Percentiles rank a stretch among this genome's conserved stretches.
These are phyloP conservation scores for Triplophysa rosa DNA, from an alignment of 2,113 vertebrate species.

Conservation along the genomic window DNA sequence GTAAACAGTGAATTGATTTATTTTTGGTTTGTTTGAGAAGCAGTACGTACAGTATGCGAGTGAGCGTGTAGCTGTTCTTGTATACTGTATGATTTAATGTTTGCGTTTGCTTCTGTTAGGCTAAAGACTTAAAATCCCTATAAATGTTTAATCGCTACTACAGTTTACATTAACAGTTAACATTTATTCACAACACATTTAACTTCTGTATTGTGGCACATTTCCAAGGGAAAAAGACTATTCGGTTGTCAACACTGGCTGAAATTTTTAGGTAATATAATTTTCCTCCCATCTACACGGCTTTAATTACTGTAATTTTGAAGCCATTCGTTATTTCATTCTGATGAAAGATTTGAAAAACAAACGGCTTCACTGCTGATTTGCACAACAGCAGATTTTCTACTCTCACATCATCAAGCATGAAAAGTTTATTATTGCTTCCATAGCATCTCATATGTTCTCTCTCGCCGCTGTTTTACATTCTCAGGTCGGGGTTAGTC, in stretches of 20 bases:
- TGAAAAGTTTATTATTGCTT: neutral
- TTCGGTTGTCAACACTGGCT: too few relatives aligned
- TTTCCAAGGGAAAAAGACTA: too few relatives aligned
- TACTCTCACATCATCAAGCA: neutral
- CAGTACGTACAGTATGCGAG: neutral
- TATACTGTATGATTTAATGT: neutral
- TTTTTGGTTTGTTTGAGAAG: slow-evolving; percentile 19
- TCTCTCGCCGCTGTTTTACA: neutral
- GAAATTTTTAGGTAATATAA: neutral
- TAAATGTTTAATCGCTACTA: neutral
- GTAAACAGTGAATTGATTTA: slow-evolving; percentile 11
- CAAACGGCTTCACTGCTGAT: neutral
- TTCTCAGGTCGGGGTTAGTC: neutral
- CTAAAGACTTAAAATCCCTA: too few relatives aligned
- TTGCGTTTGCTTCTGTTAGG: too few relatives aligned
- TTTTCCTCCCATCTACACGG: neutral
- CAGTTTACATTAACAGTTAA: neutral
- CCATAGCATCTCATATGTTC: neutral
- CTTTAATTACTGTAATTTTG: neutral
- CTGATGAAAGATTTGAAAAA: neutral
- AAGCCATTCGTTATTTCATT: too few relatives aligned
- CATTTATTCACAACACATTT: neutral
- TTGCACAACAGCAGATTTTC: neutral
- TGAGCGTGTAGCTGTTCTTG: neutral
- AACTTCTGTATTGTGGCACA: neutral